phyloP scores from a whole-genome alignment of 1,140 invertebrate species.

The Ditylenchus dipsaci region DNA sequence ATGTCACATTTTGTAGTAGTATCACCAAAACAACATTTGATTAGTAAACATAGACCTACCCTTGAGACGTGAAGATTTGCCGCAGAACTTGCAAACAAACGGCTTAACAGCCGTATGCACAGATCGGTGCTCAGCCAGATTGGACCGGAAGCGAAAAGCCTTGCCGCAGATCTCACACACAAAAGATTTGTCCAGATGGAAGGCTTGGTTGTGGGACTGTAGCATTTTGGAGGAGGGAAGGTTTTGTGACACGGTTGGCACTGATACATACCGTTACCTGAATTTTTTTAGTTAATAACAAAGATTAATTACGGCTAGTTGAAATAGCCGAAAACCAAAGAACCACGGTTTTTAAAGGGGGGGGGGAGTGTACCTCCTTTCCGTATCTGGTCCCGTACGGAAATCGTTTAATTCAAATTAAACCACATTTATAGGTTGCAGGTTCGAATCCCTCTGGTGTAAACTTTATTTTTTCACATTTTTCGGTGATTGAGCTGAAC shows the following conservation, averaged over 20 bases:
- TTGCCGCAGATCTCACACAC: constrained; percentile 58
- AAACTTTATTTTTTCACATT: too few species aligned
- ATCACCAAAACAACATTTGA: background rate
- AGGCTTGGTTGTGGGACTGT: constrained; percentile 3
- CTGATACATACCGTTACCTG: background rate
- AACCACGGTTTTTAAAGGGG: too few species aligned
- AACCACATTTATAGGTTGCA: too few species aligned
- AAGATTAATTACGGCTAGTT: too few species aligned
- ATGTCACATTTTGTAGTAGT: background rate
- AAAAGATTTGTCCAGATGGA: constrained; percentile 36
- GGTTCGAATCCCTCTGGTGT: too few species aligned
- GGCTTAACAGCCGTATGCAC: constrained; percentile 55
- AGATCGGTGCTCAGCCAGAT: constrained; percentile 56
- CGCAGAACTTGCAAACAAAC: constrained; percentile 57
- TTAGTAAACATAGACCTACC: constrained; percentile 17
- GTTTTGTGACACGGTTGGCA: constrained; percentile 1
- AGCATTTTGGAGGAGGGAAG: constrained; percentile 9
- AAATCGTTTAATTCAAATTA: too few species aligned
- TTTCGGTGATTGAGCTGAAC: too few species aligned
- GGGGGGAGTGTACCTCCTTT: too few species aligned
- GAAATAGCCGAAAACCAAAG: too few species aligned
- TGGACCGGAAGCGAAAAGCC: constrained; percentile 57
- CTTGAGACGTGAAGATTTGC: constrained; percentile 51
- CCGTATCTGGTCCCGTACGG: too few species aligned
- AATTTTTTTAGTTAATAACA: too few species aligned